These are phyloP conservation scores for Periophthalmodon schlosseri DNA, from an alignment of 2,113 vertebrate species.

Conservation along the genomic window DNA sequence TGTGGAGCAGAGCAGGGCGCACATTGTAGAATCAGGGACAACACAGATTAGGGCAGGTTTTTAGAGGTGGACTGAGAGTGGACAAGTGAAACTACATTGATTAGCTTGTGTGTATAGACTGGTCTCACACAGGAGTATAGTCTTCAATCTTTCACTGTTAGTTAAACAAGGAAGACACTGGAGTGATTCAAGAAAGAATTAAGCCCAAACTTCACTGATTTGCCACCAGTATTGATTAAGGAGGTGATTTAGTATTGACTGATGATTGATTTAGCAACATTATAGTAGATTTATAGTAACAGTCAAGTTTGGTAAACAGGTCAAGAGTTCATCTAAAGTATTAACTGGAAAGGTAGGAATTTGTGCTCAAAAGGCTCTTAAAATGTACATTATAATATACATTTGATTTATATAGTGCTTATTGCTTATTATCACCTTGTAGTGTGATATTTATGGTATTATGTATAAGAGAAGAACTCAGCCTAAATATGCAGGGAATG, in stretches of 20 bases:
- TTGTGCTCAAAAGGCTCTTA: too few species aligned
- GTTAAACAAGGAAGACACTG: background rate
- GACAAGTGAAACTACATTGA: background rate
- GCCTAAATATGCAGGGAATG: too few species aligned
- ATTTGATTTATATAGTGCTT: background rate
- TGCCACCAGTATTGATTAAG: background rate
- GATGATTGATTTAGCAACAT: background rate
- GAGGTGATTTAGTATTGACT: too few species aligned
- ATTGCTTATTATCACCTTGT: background rate
- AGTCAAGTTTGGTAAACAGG: too few species aligned
- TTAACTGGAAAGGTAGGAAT: too few species aligned
- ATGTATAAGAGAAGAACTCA: too few species aligned
- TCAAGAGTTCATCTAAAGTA: too few species aligned
- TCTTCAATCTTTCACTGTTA: background rate
- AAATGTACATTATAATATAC: too few species aligned
- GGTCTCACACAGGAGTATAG: background rate
- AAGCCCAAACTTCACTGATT: background rate
- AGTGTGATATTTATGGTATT: too few species aligned
- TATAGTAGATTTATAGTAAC: too few species aligned
- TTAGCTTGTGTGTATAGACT: background rate
- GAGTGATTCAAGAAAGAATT: background rate
- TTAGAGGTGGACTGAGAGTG: background rate
- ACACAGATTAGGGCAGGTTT: conserved; percentile 7
- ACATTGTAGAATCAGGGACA: conserved; percentile 13
- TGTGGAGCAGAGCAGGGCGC: background rate